A percentile compares a stretch with the other conserved stretches of the same genome.
phyloP scores from a whole-genome alignment of 2,888 invertebrate species.

The Oligia strigilis region DNA sequence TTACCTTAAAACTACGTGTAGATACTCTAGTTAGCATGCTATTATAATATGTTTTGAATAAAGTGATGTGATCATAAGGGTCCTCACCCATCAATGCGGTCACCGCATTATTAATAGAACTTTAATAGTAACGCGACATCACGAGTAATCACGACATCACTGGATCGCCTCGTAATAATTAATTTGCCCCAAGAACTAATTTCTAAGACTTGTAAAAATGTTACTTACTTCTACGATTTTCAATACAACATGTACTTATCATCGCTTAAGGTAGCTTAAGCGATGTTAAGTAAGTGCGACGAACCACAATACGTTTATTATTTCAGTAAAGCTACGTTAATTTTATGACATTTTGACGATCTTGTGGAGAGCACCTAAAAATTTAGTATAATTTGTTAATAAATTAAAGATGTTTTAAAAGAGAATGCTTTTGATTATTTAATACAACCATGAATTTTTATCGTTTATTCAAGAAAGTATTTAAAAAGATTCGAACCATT shows the following conservation, averaged over 20 bases:
- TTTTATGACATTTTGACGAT: not conserved
- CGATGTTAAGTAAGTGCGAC: not conserved
- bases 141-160: slow-evolving; percentile 29
- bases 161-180: slow-evolving; percentile 37
- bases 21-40: slow-evolving; percentile 20
- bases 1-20: slow-evolving; percentile 34
- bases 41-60: slow-evolving; percentile 27
- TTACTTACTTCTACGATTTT: slow-evolving; percentile 8
- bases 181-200: slow-evolving; percentile 8
- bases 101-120: slow-evolving; percentile 12
- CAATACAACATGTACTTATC: not conserved
- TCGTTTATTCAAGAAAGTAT: not conserved
- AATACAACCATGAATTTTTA: not conserved
- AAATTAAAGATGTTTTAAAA: not conserved
- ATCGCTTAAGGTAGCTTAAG: not conserved
- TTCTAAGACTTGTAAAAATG: slow-evolving; percentile 11
- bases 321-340: slow-evolving; percentile 5
- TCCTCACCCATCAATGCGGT: slow-evolving; percentile 36
- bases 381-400: not conserved
- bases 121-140: slow-evolving; percentile 10
- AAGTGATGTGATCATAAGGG: slow-evolving; percentile 54
- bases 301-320: not conserved
- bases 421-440: not conserved
- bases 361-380: not conserved
- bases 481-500: not conserved